phyloP scores from a whole-genome alignment of 2,888 invertebrate genomes.

The Acleris emargana region DNA sequence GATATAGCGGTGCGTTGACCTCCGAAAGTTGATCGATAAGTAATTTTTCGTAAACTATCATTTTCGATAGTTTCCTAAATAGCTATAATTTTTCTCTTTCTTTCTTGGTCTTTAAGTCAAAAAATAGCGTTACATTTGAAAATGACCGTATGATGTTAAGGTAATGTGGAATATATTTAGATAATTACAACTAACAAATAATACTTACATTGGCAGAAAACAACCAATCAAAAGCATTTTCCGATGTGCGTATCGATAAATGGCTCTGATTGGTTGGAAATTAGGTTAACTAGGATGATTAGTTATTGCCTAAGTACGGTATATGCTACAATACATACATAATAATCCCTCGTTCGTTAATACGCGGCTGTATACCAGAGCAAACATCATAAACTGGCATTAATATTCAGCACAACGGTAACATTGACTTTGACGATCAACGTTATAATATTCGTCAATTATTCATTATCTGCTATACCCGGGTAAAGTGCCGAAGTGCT shows the following conservation, averaged over 20 bases:
- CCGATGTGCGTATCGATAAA: too few species aligned
- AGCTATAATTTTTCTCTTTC: too few species aligned
- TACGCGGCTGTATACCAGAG: constrained; percentile 4
- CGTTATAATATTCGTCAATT: constrained; percentile 34
- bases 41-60: too few species aligned
- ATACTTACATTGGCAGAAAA: neutral
- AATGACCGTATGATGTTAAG: too few species aligned
- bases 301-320: neutral
- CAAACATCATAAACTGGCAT: constrained; percentile 30
- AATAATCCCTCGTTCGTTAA: constrained; percentile 10
- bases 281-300: neutral
- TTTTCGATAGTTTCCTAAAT: too few species aligned
- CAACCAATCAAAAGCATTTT: neutral
- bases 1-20: too few species aligned
- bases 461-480: constrained; percentile 28
- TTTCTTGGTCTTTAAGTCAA: too few species aligned
- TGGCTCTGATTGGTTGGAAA: neutral
- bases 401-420: constrained; percentile 25
- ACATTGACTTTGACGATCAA: constrained; percentile 34
- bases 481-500: constrained; percentile 20
- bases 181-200: too few species aligned
- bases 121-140: too few species aligned
- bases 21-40: too few species aligned
- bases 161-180: too few species aligned
- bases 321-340: neutral